Percentiles rank a stretch among this genome's conserved stretches.
phyloP scores from a whole-genome alignment of 2,797 vertebrate species.

The Ptychobarbus kaznakovi region DNA sequence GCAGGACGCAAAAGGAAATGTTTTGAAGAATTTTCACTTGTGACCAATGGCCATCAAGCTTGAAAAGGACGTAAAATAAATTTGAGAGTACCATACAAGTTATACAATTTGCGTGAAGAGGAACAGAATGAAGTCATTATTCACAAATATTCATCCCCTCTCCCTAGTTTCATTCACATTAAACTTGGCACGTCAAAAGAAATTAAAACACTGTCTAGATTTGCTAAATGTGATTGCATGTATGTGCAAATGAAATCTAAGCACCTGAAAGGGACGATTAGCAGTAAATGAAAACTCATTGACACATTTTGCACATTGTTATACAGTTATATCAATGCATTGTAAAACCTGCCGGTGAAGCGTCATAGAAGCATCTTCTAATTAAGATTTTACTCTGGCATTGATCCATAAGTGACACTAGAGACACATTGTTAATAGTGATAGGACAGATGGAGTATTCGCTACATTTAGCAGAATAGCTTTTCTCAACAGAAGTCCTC shows the following conservation, averaged over 20 bases:
- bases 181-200: neutral
- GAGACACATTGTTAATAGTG: neutral
- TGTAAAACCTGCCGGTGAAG: neutral
- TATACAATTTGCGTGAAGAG: neutral
- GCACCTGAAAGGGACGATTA: neutral
- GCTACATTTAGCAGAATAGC: constrained; percentile 19
- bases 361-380: neutral
- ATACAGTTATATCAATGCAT: neutral
- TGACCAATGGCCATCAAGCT: neutral
- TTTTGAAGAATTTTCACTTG: neutral
- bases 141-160: neutral
- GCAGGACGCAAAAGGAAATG: neutral
- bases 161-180: neutral
- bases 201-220: neutral
- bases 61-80: neutral
- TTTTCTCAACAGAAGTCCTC: constrained; percentile 19
- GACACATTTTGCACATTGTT: neutral
- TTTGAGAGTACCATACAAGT: neutral
- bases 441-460: constrained; percentile 34
- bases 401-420: neutral
- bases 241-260: neutral
- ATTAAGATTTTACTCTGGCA: constrained; percentile 11
- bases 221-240: neutral
- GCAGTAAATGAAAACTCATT: neutral
- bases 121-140: neutral